These are phyloP conservation scores for Tetragonula clypearis DNA, from an alignment of 1,140 invertebrate species.

Conservation along the genomic window DNA sequence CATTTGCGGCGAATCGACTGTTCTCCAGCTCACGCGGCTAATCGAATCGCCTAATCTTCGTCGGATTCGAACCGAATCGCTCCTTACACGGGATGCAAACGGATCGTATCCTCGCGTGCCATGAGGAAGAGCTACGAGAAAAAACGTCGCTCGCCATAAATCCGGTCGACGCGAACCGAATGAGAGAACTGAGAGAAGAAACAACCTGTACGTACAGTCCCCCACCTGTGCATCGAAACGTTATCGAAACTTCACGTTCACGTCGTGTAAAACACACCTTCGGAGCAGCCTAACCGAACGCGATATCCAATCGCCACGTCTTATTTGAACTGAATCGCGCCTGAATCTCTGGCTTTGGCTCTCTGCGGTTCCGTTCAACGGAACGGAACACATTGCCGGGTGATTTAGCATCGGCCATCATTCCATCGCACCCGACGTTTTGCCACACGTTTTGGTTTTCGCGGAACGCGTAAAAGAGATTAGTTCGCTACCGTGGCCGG, in stretches of 20 bases:
- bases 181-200: background rate
- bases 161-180: background rate
- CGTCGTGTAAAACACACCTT: background rate
- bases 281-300: background rate
- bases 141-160: background rate
- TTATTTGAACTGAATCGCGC: background rate
- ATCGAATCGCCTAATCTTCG: slow-evolving; percentile 54
- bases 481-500: slow-evolving; percentile 52
- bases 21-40: slow-evolving; percentile 40
- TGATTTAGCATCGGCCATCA: slow-evolving; percentile 63
- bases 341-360: too few relatives aligned
- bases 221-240: background rate
- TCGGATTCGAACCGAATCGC: slow-evolving; percentile 31
- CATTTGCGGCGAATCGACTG: slow-evolving; percentile 48
- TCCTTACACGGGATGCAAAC: slow-evolving; percentile 54
- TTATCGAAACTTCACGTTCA: background rate
- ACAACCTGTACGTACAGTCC: background rate
- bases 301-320: slow-evolving; percentile 9
- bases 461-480: slow-evolving; percentile 61
- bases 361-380: background rate
- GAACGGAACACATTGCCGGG: slow-evolving; percentile 10
- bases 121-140: too few relatives aligned
- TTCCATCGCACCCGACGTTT: slow-evolving; percentile 44
- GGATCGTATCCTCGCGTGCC: background rate
- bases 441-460: slow-evolving; percentile 38